Evolutionary conservation across 2,797 vertebrate genomes (phyloP).

Genomic region (Craterocephalus amniculus): DNA sequence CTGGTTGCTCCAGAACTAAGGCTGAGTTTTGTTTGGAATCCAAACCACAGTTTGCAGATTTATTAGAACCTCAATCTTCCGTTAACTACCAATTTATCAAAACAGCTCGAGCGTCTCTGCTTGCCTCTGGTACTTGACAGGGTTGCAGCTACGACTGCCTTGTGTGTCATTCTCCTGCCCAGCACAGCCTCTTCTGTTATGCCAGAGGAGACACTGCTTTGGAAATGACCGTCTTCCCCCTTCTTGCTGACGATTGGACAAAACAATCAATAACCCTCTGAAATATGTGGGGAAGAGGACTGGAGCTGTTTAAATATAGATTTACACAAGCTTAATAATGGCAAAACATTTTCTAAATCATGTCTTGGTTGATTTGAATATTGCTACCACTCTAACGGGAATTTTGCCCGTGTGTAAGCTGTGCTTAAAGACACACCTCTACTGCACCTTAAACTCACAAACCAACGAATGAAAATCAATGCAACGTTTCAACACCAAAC

Average conservation of each 20-base stretch:
- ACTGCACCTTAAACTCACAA: conserved; percentile 1
- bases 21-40: not conserved
- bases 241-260: not conserved
- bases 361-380: not conserved
- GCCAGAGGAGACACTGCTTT: not conserved
- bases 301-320: too few relatives aligned
- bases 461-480: not conserved
- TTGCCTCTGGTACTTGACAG: not conserved
- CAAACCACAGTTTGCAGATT: not conserved
- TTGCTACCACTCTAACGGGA: not conserved
- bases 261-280: not conserved
- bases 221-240: not conserved
- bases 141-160: not conserved
- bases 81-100: not conserved
- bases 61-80: not conserved
- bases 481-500: conserved; percentile 15
- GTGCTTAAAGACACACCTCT: not conserved
- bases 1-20: not conserved
- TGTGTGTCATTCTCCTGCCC: conserved; percentile 1
- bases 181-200: not conserved
- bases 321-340: not conserved
- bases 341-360: not conserved
- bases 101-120: not conserved
- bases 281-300: not conserved
- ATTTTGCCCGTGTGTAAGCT: too few relatives aligned